These are phyloP conservation scores for Porphyrio hochstetteri DNA, from an alignment of 2,113 vertebrate species.

Conservation along the genomic window DNA sequence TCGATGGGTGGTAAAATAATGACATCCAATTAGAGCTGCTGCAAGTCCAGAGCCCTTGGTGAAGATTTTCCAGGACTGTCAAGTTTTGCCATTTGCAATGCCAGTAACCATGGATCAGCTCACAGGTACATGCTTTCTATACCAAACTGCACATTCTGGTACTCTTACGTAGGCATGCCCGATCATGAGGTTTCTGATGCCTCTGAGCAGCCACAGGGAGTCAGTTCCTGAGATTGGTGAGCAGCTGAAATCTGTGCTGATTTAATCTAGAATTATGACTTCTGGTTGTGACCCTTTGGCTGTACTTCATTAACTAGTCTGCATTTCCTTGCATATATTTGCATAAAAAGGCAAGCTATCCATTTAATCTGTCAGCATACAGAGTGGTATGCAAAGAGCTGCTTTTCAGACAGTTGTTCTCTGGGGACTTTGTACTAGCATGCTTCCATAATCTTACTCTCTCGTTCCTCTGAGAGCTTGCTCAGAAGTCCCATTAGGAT, in stretches of 20 bases:
- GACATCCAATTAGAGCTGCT: not conserved
- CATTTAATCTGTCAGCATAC: not conserved
- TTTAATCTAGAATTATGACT: slow-evolving; percentile 39
- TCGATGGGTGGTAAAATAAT: not conserved
- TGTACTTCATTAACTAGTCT: slow-evolving; percentile 11
- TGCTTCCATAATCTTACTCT: not conserved
- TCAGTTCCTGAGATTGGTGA: not conserved
- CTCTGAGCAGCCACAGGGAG: not conserved
- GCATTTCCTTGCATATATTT: slow-evolving; percentile 35
- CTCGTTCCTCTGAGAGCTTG: slow-evolving; percentile 2
- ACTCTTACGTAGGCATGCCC: not conserved
- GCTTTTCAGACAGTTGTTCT: not conserved
- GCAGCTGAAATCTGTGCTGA: not conserved
- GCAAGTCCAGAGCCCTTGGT: not conserved
- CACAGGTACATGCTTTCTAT: not conserved
- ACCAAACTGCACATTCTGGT: not conserved
- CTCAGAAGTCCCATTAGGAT: not conserved
- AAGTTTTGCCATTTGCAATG: not conserved
- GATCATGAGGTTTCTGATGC: not conserved
- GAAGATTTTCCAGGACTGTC: not conserved
- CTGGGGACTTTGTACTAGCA: not conserved
- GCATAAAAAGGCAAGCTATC: slow-evolving; percentile 18
- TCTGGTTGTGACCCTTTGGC: not conserved
- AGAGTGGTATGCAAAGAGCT: not conserved
- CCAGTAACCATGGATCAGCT: not conserved